These are phyloP conservation scores for Callipepla squamata DNA, from an alignment of 2,113 vertebrate species.

Conservation along the genomic window DNA sequence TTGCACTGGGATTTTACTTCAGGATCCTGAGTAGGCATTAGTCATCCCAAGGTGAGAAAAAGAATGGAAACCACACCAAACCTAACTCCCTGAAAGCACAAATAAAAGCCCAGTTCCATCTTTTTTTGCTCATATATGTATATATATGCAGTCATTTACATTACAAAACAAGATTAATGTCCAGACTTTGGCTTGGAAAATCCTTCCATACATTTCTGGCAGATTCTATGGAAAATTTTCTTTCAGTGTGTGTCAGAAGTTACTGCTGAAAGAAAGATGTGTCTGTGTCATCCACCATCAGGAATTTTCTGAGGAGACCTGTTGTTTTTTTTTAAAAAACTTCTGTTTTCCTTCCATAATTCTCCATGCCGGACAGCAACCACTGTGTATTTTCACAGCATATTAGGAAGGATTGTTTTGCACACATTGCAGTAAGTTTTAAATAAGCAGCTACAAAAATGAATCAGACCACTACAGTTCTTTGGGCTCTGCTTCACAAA, in stretches of 20 bases:
- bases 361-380: background rate
- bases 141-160: background rate
- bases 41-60: background rate
- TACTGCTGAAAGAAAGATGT: background rate
- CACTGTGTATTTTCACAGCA: background rate
- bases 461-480: background rate
- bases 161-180: background rate
- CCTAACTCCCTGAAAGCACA: rapidly evolving
- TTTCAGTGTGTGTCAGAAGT: background rate
- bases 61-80: background rate
- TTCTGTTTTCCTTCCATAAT: background rate
- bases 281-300: background rate
- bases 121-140: background rate
- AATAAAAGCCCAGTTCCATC: background rate
- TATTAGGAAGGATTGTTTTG: background rate
- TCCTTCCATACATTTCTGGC: background rate
- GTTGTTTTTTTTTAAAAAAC: background rate
- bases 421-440: background rate
- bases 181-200: background rate
- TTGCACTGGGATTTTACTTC: background rate
- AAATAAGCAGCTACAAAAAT: background rate
- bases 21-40: background rate
- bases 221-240: background rate
- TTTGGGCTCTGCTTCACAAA: background rate
- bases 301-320: background rate